A percentile compares a stretch with the other conserved stretches of the same genome.
Conservation (phyloP, 2,113 vertebrate genomes). For the Synodontis membranacea region DNA sequence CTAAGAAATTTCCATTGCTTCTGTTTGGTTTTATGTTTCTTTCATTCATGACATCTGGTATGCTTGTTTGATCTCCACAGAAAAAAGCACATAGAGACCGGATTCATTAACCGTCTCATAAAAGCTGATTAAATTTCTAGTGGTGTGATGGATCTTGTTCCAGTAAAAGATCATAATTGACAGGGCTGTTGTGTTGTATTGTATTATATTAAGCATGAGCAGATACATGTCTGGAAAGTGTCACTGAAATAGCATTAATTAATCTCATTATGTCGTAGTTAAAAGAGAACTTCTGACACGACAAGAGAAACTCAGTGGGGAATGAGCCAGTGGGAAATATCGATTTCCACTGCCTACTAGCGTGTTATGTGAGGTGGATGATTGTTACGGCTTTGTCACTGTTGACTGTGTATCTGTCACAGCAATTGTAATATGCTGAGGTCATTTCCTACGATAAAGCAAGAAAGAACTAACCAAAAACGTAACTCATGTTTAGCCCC, state of each 20-base stretch:
- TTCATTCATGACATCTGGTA: slow-evolving; percentile 2
- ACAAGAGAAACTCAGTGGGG: background rate
- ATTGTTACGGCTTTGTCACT: slow-evolving; percentile 14
- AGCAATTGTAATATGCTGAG: background rate
- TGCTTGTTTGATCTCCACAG: background rate
- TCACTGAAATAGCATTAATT: background rate
- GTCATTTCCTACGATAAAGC: background rate
- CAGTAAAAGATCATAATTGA: slow-evolving; percentile 22
- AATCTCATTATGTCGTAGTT: slow-evolving; percentile 32
- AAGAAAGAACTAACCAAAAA: background rate
- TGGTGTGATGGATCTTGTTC: slow-evolving; percentile 11
- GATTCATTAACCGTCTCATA: background rate
- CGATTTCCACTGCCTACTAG: slow-evolving; percentile 47
- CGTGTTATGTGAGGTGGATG: slow-evolving; percentile 28
- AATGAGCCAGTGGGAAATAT: slow-evolving; percentile 24
- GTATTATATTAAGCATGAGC: slow-evolving; percentile 20
- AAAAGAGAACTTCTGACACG: slow-evolving; percentile 10
- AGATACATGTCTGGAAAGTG: background rate
- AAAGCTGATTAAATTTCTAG: background rate
- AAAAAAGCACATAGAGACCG: background rate
- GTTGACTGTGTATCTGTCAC: background rate
- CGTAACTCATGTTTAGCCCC: background rate
- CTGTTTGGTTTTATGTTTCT: background rate
- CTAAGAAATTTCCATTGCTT: slow-evolving; percentile 29
- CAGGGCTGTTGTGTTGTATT: background rate